These are phyloP conservation scores for Elegia similella DNA, from an alignment of 2,888 invertebrate genomes.

Conservation along the genomic window DNA sequence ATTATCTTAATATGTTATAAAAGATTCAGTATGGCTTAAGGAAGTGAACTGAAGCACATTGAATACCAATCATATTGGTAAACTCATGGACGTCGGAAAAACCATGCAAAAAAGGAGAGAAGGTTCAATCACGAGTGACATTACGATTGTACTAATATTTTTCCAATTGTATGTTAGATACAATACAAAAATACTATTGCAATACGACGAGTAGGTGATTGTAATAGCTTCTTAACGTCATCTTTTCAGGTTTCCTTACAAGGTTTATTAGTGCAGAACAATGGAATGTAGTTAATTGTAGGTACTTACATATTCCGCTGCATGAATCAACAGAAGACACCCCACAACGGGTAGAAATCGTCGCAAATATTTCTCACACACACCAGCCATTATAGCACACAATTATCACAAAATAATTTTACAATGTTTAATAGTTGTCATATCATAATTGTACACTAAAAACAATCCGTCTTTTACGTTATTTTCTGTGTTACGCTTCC, in stretches of 20 bases:
- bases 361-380: conserved; percentile 35
- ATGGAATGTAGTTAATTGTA: conserved; percentile 35
- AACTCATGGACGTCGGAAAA: too few relatives aligned
- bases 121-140: too few relatives aligned
- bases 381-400: conserved; percentile 46
- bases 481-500: conserved; percentile 21
- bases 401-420: conserved; percentile 34
- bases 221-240: neutral
- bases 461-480: conserved; percentile 12
- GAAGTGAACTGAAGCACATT: too few relatives aligned
- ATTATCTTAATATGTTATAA: too few relatives aligned
- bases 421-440: conserved; percentile 38
- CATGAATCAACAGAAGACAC: conserved; percentile 44
- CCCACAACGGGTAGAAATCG: conserved; percentile 47
- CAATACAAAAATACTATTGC: neutral
- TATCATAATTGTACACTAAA: conserved; percentile 44
- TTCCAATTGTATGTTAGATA: too few relatives aligned
- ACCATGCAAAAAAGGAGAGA: too few relatives aligned
- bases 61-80: too few relatives aligned
- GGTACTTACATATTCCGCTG: conserved; percentile 55
- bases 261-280: conserved; percentile 40
- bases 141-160: too few relatives aligned
- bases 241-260: neutral
- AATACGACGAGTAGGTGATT: neutral
- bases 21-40: too few relatives aligned